Conservation (phyloP, 2,797 vertebrate species). For the Enteromius paludinosus region DNA sequence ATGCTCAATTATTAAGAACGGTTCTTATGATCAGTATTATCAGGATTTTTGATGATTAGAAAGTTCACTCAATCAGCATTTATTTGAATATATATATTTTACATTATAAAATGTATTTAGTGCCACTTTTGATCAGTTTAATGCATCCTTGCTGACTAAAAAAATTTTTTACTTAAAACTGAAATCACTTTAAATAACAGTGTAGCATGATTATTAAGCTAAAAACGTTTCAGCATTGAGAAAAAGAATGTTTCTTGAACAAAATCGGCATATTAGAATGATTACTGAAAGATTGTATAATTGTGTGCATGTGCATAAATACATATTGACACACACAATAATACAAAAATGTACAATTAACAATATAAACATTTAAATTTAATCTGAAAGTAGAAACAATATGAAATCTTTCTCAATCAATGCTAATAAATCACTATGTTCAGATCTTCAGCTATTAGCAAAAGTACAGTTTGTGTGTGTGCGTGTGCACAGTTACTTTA, state of each 20-base stretch:
- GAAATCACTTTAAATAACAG: not conserved
- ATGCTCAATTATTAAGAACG: not conserved
- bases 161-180: not conserved
- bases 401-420: not conserved
- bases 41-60: not conserved
- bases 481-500: slow-evolving; percentile 75
- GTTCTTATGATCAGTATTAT: not conserved
- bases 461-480: not conserved
- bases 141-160: not conserved
- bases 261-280: too few species aligned
- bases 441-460: not conserved
- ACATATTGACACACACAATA: too few species aligned
- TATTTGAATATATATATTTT: not conserved
- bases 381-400: not conserved
- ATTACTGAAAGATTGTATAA: too few species aligned
- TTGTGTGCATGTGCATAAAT: too few species aligned
- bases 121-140: not conserved
- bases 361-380: not conserved
- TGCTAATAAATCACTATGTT: not conserved
- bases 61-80: not conserved
- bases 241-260: too few species aligned
- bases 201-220: too few species aligned
- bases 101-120: not conserved
- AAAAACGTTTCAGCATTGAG: too few species aligned
- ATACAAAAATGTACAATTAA: too few species aligned